phyloP scores from a whole-genome alignment of 2,113 vertebrate species.

The Megaleporinus macrocephalus region DNA sequence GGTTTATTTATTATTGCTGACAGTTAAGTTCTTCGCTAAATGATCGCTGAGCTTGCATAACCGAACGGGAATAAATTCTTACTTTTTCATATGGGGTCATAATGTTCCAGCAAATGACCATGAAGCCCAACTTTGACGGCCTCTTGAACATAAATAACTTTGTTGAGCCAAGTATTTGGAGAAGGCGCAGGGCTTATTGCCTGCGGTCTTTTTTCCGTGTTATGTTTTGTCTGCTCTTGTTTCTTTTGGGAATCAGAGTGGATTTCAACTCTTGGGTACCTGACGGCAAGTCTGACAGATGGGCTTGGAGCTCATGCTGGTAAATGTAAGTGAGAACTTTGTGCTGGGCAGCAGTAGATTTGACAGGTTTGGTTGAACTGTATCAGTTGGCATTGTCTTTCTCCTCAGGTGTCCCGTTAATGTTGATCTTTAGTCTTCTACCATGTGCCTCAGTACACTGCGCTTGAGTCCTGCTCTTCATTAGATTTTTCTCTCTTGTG shows the following conservation, averaged over 20 bases:
- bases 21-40: background rate
- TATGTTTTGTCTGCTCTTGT: too few species aligned
- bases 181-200: background rate
- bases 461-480: conserved; percentile 62
- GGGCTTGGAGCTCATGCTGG: background rate
- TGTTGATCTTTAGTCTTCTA: conserved; percentile 15
- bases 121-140: background rate
- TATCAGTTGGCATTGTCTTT: background rate
- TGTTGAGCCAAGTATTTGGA: background rate
- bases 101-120: background rate
- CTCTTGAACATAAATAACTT: background rate
- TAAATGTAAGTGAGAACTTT: conserved; percentile 13
- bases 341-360: background rate
- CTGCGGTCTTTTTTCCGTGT: background rate
- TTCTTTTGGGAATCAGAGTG: too few species aligned
- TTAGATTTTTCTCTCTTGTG: conserved; percentile 64
- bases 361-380: conserved; percentile 11
- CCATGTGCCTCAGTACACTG: conserved; percentile 50
- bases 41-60: background rate
- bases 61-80: too few species aligned
- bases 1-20: background rate
- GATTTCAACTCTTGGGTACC: background rate
- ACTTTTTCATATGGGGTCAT: background rate
- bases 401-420: background rate
- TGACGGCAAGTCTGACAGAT: conserved; percentile 8